Evolutionary conservation across 2,888 invertebrate species (phyloP).

Genomic region (Callyntrura guangdongensis): DNA sequence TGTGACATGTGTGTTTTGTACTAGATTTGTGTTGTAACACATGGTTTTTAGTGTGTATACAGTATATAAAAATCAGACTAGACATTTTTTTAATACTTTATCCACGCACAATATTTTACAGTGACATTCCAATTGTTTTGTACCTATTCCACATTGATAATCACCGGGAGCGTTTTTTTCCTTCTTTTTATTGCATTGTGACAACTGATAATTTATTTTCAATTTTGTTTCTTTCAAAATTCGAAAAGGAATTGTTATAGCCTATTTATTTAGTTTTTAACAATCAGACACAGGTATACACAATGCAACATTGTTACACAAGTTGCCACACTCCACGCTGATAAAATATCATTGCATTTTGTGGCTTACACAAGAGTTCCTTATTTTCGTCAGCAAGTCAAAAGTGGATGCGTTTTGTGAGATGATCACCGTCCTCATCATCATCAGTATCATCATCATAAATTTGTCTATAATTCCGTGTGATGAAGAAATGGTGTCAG

Average conservation of each 20-base stretch:
- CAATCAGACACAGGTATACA: not conserved
- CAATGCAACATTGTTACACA: conserved; percentile 13
- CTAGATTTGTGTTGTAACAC: too few species aligned
- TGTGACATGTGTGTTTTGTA: too few species aligned
- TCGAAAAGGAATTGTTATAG: conserved; percentile 17
- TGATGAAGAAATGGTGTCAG: conserved; percentile 66
- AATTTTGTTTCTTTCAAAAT: not conserved
- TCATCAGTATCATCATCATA: conserved; percentile 28
- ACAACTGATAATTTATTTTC: not conserved
- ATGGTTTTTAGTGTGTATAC: too few species aligned
- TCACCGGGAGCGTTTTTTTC: not conserved
- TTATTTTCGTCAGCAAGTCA: conserved; percentile 19
- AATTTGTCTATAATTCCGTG: conserved; percentile 31
- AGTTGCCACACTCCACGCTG: not conserved
- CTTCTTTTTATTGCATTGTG: not conserved
- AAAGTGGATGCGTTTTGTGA: conserved; percentile 12
- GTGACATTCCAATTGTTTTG: not conserved
- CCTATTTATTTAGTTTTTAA: not conserved
- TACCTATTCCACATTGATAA: not conserved
- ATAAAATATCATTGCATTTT: not conserved
- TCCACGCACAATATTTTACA: too few species aligned
- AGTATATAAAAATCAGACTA: too few species aligned
- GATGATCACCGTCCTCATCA: conserved; percentile 37
- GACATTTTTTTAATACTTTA: too few species aligned
- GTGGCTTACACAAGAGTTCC: not conserved